Base-by-base conservation (phyloP, 2,797 vertebrate genomes). In the Danio choprae region DNA sequence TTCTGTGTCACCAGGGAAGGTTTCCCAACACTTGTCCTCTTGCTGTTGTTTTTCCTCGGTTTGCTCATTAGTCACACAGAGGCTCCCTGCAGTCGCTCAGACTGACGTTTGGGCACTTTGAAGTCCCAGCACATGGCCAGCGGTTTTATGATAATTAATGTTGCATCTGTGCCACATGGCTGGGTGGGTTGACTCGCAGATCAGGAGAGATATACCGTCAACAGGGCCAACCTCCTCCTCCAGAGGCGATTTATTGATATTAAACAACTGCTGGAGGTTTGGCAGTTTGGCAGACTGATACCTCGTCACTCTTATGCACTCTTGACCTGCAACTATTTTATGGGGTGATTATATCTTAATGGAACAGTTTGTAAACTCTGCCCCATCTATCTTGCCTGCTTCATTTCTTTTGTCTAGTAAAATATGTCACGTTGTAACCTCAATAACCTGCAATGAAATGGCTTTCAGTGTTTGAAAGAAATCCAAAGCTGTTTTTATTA, bases 141-240 rank as follows among this genome's bases (percentile, higher is more conserved):
- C 44, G 43, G 82, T 73, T 72, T 82, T 84, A 84, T 86, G 59
- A 82, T 86, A 82, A 84, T 85, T 85, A 79, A 85, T 77, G 74
- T 84, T 59, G 41, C 80, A 86, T 84, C 84, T 80, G 80, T 82
- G 80, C 82, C 80, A 77, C 84, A 82, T 82, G 80, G 80, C 77
- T 82, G 74, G 76, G 51, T 82, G 77, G 29, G 72, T 71, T 71
- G 79, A 83, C 81, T 72, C 75, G 53, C 63, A 77, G 64, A 77
- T 77, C 80, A 80, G 50, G 53, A 51, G 55, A 77, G 60, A 76
- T 77, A 82, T 69, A 64, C 13, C 75, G 76, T 38, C 67, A 58
- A 71, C 43, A 56, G 72, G 38, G 59, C 72, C 60, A 11, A 65
- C 44, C 44, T 59, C n/a, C 40, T 22, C 53, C 5, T 59, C 64